Evolutionary conservation across 2,888 invertebrate species (phyloP).

Genomic region (Orgyia antiqua): DNA sequence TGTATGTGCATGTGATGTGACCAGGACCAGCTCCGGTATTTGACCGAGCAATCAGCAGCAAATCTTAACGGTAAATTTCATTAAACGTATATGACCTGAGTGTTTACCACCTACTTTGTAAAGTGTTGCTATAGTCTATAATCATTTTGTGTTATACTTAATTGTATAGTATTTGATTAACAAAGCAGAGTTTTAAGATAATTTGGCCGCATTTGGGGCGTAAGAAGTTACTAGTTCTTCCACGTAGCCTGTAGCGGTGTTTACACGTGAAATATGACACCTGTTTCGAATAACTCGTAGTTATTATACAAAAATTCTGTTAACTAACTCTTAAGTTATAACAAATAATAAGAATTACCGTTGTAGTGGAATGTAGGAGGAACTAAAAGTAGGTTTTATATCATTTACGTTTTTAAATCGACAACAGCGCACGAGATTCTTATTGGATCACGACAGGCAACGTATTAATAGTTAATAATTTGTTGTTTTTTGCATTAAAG

Average conservation of each 20-base stretch:
- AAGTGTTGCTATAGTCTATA: no score
- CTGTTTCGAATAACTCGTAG: conserved; percentile 35
- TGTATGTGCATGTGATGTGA: conserved; percentile 59
- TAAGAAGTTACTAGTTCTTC: conserved; percentile 42
- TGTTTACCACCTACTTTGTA: conserved; percentile 71
- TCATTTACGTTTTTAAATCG: conserved; percentile 41
- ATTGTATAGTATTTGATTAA: conserved; percentile 1
- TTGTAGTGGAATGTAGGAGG: conserved; percentile 58
- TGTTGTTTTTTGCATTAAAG: no score
- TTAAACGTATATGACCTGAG: conserved; percentile 53
- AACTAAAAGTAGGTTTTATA: conserved; percentile 40
- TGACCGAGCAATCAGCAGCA: conserved; percentile 50
- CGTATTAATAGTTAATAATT: no score
- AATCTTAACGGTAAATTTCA: conserved; percentile 74
- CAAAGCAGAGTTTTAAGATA: conserved; percentile 30
- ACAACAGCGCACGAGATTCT: conserved; percentile 44
- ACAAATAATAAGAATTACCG: conserved; percentile 43
- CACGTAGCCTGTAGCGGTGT: conserved; percentile 64
- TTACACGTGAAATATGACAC: conserved; percentile 71
- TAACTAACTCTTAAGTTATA: no score
- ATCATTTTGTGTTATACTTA: conserved; percentile 1
- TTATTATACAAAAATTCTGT: no score
- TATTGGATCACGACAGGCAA: conserved; percentile 41
- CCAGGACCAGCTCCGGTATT: conserved; percentile 44
- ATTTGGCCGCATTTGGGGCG: conserved; percentile 42